These are phyloP conservation scores for Lagenorhynchus albirostris DNA, from an alignment of 2,113 vertebrate genomes.

Conservation along the genomic window DNA sequence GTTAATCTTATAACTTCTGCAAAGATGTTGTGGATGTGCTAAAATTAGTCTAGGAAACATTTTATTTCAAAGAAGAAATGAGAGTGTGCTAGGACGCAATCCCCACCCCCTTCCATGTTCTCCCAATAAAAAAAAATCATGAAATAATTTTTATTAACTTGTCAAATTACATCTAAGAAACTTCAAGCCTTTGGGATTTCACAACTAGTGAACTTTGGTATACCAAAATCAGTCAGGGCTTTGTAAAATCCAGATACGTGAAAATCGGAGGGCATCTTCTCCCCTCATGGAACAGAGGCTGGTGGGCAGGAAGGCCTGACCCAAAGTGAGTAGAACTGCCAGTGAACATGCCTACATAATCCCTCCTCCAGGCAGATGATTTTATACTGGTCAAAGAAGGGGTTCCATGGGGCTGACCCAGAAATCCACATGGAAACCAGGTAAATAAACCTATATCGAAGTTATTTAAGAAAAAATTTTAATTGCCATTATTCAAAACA, in stretches of 20 bases:
- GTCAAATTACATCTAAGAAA: neutral
- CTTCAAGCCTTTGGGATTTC: neutral
- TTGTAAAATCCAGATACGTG: neutral
- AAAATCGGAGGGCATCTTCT: neutral
- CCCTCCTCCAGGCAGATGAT: neutral
- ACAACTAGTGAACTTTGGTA: neutral
- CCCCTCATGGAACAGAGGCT: neutral
- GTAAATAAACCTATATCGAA: neutral
- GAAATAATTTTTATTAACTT: neutral
- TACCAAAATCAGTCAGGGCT: neutral
- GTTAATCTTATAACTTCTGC: neutral
- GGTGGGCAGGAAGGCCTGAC: neutral
- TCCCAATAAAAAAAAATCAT: slow-evolving; percentile 4
- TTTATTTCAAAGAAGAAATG: slow-evolving; percentile 1
- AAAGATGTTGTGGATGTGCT: neutral
- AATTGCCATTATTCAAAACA: slow-evolving; percentile 21
- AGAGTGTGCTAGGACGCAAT: neutral
- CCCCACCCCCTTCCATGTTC: neutral
- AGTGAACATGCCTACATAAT: neutral
- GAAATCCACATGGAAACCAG: neutral
- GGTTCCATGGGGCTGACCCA: neutral
- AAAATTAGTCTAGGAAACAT: neutral
- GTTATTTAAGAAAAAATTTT: neutral
- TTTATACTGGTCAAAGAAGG: neutral
- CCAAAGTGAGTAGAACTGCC: neutral